These are phyloP conservation scores for Leptopilina drosophilae DNA, from an alignment of 2,888 invertebrate species.

Conservation along the genomic window DNA sequence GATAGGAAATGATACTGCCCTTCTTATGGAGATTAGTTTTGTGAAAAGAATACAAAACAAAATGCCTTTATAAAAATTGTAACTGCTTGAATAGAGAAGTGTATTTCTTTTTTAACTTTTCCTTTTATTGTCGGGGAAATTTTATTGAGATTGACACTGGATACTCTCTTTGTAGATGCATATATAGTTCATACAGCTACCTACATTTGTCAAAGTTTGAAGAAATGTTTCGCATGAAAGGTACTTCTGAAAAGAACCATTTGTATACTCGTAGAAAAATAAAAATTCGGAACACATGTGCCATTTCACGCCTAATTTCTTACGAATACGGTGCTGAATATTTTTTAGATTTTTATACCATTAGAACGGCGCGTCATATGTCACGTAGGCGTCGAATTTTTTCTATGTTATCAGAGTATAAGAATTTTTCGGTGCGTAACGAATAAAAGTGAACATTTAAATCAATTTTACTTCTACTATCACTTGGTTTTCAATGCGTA, in stretches of 20 bases:
- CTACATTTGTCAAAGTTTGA: neutral
- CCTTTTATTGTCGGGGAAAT: neutral
- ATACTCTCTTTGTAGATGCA: slow-evolving; percentile 27
- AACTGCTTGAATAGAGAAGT: slow-evolving; percentile 10
- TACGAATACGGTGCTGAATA: slow-evolving; percentile 69
- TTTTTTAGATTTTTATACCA: slow-evolving; percentile 60
- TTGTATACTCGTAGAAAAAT: slow-evolving; percentile 67
- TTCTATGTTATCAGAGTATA: slow-evolving; percentile 21
- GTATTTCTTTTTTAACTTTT: neutral
- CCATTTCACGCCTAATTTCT: slow-evolving; percentile 75
- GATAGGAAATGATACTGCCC: slow-evolving; percentile 49
- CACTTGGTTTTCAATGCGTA: no score
- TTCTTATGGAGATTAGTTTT: slow-evolving; percentile 62
- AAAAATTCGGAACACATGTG: slow-evolving; percentile 72
- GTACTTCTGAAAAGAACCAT: slow-evolving; percentile 33
- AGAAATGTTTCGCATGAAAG: slow-evolving; percentile 32
- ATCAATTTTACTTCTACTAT: no score
- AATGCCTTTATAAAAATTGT: slow-evolving; percentile 49
- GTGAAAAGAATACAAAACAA: slow-evolving; percentile 59
- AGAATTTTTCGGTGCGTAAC: slow-evolving; percentile 17
- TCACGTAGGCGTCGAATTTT: slow-evolving; percentile 41
- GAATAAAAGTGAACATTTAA: no score
- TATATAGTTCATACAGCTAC: neutral
- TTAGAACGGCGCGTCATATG: slow-evolving; percentile 58
- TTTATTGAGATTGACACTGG: slow-evolving; percentile 61